Base-by-base conservation (phyloP, 2,797 vertebrate genomes). In the Scolopax bukidnonensis region DNA sequence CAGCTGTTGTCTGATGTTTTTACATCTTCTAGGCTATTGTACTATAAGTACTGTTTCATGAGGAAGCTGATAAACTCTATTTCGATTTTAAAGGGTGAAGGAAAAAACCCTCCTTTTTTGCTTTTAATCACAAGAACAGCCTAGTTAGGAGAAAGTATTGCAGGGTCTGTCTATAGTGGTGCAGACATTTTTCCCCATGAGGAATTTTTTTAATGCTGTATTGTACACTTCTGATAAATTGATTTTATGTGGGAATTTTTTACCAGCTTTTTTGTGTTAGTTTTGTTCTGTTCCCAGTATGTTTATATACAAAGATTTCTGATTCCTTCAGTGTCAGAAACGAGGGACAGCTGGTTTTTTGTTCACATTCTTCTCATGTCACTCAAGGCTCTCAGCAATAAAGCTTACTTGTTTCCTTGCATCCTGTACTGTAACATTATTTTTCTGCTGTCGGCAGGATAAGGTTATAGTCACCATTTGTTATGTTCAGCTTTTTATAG, bases 1-100 rank as follows among this genome's bases (percentile, higher is more conserved):
- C n/a, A 76, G 60, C 25, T 84, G 30, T 43, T 70, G 30, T 90
- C 41, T 87, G 65, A 21, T 63, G 20, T 70, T 95, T 84, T 60
- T 53, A 28, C 1, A 14, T 74, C 75, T 90, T 86, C 23, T 82
- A 10, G n/a, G 38, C 92, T 91, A 69, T 64, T 1, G 0, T 64
- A 19, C 12, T 76, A 2, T 63, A 86, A 56, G 17, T 74, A 10
- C 6, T 45, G 16, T 68, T 91, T 85, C 25, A 19, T 64, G 47
- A 91, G 41, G 53, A 82, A 89, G 38, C 38, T 57, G 50, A 64
- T 51, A 76, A 89, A 74, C 11, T 64, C 45, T 78, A 5, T 17
- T 47, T 80, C 41, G 16, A 15, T 86, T 85, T 91, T 86, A 77
- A 76, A 45, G 63, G 67, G 23, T 36, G 65, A 77, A 86, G 32